A percentile compares a stretch with the other conserved stretches of the same genome.
Evolutionary conservation across 2,113 vertebrate genomes (phyloP).

Genomic region (Oreamnos americanus): DNA sequence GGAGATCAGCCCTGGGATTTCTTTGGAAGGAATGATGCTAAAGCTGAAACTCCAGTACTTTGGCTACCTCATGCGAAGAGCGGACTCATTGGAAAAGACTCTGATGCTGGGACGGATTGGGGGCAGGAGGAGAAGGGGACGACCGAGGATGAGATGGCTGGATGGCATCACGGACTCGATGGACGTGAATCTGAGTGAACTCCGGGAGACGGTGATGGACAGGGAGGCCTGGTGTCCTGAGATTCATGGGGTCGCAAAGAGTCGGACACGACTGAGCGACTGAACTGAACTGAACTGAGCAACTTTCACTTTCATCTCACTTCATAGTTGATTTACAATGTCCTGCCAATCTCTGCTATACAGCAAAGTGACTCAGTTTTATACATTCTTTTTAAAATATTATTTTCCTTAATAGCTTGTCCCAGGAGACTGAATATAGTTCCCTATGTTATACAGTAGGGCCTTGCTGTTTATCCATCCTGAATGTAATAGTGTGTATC

Average conservation of each 20-base stretch:
- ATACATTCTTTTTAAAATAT: background rate
- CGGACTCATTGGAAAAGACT: no score
- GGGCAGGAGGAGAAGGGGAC: no score
- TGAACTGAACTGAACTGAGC: background rate
- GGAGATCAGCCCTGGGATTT: no score
- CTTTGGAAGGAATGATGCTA: no score
- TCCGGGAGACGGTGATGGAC: no score
- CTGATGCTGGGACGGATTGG: no score
- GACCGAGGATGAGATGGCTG: no score
- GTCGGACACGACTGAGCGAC: background rate
- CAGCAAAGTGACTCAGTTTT: background rate
- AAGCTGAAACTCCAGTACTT: no score
- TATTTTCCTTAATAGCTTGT: background rate
- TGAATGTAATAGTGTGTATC: background rate
- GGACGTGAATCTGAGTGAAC: no score
- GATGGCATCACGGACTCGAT: fast-evolving
- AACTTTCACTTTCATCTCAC: background rate
- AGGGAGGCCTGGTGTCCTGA: no score
- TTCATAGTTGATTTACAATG: background rate
- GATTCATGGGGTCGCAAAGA: background rate
- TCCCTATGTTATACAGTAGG: background rate
- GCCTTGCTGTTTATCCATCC: background rate
- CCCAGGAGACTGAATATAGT: background rate
- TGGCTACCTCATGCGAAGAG: no score
- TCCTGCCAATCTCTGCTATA: background rate